Percentiles rank a stretch among this genome's conserved stretches.
phyloP scores from a whole-genome alignment of 2,888 invertebrate species.

The Galerucella pusilla region DNA sequence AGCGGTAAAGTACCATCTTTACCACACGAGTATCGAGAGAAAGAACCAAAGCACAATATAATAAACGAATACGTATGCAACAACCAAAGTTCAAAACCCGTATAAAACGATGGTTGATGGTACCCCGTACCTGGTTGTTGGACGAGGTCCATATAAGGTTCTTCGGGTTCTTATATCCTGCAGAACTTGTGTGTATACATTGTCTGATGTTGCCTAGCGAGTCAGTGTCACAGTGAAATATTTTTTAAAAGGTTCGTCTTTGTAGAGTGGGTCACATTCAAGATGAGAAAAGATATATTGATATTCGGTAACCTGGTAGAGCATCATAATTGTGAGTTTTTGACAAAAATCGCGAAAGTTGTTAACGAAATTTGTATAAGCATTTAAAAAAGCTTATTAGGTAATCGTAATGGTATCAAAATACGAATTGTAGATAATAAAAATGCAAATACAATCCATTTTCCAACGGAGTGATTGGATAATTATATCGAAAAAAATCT shows the following conservation, averaged over 20 bases:
- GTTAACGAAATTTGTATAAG: too few species aligned
- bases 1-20: conserved; percentile 45
- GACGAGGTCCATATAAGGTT: conserved; percentile 51
- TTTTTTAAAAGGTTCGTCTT: conserved; percentile 3
- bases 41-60: conserved; percentile 15
- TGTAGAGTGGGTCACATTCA: neutral
- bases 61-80: conserved; percentile 46
- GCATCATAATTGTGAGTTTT: too few species aligned
- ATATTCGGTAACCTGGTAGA: too few species aligned
- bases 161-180: conserved; percentile 48
- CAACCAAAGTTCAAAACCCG: conserved; percentile 49
- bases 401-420: too few species aligned
- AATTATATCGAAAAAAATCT: too few species aligned
- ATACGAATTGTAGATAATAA: too few species aligned
- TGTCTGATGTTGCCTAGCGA: conserved; percentile 33
- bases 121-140: conserved; percentile 52
- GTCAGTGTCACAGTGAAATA: conserved; percentile 27
- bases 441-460: too few species aligned
- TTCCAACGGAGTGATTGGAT: too few species aligned
- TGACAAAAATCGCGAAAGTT: too few species aligned
- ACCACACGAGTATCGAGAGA: conserved; percentile 8
- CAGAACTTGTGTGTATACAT: conserved; percentile 42
- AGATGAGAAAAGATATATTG: neutral
- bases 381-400: too few species aligned
- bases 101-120: conserved; percentile 47